Evolutionary conservation across 1,140 invertebrate genomes (phyloP), one percentile per base, ranked within the genome.

Genomic region (Colletes gigas): DNA sequence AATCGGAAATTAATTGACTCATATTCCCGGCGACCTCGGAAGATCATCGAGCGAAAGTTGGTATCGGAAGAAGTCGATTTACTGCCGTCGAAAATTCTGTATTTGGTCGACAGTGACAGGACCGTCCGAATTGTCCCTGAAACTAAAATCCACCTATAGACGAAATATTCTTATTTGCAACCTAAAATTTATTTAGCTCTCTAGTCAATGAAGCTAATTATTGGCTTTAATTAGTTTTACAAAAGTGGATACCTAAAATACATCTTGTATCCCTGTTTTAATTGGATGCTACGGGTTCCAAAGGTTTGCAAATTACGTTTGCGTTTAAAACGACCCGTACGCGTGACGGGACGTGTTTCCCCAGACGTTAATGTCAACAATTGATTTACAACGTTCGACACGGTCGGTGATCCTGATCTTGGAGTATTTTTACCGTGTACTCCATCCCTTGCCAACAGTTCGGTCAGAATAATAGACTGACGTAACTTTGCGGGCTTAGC

Each of bases 1-100:
- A 74, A 74, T 79, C 62, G 78, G 70, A 79, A 79, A 79, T 79
- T 74, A 79, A 79, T 79, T 74, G 78, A 79, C 78, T 74, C 60
- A 41, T 74, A 74, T 74, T 19, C 19, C 59, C 44, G 21, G 62
- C 19, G 39, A 59, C 77, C 77, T 79, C 60, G 39, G 19, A 55
- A 66, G 70, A 79, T 79, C 70, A 66, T 79, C 78, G 70, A 79
- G 21, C 60, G 62, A 71, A 71, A 66, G 76, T 71, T 68, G 59
- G 50, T 50, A 52, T 14, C 66, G 14, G 14, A 39, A 30, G 39
- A 47, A 47, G 4, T 70, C 75, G 55, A 77, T 57, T 70, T 59
- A 52, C 21, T 50, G 60, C n/a, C 12, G 17, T 15, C 7, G 3
- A 4, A 3, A 7, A 55, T 19, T 19, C 15, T 14, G 14, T 19